Conservation (phyloP, 2,113 vertebrate species). For the Planiliza haematocheilus region DNA sequence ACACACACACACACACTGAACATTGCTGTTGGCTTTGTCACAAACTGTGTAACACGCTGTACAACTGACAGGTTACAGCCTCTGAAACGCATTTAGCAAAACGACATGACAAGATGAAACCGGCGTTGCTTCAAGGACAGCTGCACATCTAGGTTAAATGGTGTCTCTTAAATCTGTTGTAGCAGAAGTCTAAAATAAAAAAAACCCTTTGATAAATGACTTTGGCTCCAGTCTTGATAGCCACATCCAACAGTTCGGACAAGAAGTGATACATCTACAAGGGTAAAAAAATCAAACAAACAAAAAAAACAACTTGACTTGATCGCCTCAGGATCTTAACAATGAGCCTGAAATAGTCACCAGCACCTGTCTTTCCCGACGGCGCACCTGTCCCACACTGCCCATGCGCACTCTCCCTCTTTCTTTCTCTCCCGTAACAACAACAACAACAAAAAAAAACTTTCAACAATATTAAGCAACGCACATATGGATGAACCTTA, state of each 20-base stretch:
- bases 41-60: constrained; percentile 9
- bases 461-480: constrained; percentile 36
- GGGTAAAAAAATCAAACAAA: constrained; percentile 15
- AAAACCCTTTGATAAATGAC: constrained; percentile 46
- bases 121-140: neutral
- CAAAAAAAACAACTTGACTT: constrained; percentile 35
- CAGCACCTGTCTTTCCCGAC: constrained; percentile 90
- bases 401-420: constrained; percentile 76
- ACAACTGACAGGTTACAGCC: constrained; percentile 13
- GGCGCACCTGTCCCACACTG: constrained; percentile 88
- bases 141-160: neutral
- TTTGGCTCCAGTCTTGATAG: constrained; percentile 42
- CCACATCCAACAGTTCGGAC: constrained; percentile 48
- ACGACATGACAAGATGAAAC: neutral
- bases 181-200: constrained; percentile 31
- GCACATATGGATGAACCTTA: neutral
- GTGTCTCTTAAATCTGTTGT: neutral
- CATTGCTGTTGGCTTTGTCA: constrained; percentile 47
- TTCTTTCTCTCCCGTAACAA: constrained; percentile 3
- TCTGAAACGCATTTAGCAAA: neutral
- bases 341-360: constrained; percentile 81
- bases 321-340: constrained; percentile 68
- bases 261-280: constrained; percentile 56
- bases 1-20: constrained; percentile 16
- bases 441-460: constrained; percentile 30